Base-by-base conservation (phyloP, 2,113 vertebrate genomes). In the Prochilodus magdalenae region DNA sequence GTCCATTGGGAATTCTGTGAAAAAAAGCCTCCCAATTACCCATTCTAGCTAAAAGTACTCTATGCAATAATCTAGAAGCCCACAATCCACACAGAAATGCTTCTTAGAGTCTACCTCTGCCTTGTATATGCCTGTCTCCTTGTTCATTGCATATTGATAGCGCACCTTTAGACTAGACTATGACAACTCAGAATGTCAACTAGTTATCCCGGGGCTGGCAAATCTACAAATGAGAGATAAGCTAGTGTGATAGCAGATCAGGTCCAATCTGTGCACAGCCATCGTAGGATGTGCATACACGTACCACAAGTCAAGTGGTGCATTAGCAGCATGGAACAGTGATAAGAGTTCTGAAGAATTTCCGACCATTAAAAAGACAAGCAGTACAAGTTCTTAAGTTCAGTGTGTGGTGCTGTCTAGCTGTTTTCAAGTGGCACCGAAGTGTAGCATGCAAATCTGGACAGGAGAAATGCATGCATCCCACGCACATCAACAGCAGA, bases 401-500 rank as follows among this genome's bases (percentile, higher is more conserved):
- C 8, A 44, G 40, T 44, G 40, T 44, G 1, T 44, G 6, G 6
- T 67, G 15, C 30, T 10, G 11, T 18, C 30, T 66, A 33, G n/a
- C 22, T 60, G 59, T 26, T 63, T 65, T 13, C 65, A 22, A 67
- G 22, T 36, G 4, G 29, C 20, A 36, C 29, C 33, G 18, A 67
- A 67, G 65, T 36, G 8, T 22, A 4, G 18, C 18, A 1, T 14
- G 44, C 79, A 80, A 47, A 80, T 73, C 27, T 22, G 53, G 30
- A 80, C 78, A 73, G n/a, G 59, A 80, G 27, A 2, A 49, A 73
- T 40, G 47, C 59, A 24, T 36, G 65, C 13, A 47, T 5, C 13
- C 8, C 40, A 49, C 20, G 65, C 26, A 49, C 69, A 49, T 6
- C 60, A 49, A 44, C 29, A 24, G 18, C 22, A 20, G 27, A 22